Conservation (phyloP, 2,113 vertebrate genomes). For the Sphyrna mokarran region DNA sequence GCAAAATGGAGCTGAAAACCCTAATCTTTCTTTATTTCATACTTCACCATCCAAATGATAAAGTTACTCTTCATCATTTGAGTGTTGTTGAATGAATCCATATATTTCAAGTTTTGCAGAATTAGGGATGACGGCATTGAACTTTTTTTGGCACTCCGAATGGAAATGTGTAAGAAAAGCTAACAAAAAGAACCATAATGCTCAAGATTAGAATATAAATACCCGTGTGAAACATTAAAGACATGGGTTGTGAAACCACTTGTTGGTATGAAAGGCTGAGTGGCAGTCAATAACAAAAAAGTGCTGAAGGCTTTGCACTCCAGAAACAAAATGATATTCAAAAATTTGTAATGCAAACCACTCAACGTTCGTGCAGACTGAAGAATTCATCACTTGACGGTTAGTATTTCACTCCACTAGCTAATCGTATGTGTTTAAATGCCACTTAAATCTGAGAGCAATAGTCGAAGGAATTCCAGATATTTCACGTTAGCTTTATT, state of each 20-base stretch:
- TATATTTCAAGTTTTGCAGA: neutral
- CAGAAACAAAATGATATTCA: slow-evolving; percentile 56
- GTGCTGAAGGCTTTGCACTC: slow-evolving; percentile 36
- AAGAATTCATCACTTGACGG: slow-evolving; percentile 49
- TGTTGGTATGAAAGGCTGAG: neutral
- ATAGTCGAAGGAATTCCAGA: slow-evolving; percentile 75
- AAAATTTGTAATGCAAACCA: slow-evolving; percentile 61
- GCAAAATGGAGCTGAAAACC: neutral
- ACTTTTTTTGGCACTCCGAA: neutral
- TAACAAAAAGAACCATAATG: neutral
- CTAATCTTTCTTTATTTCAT: neutral
- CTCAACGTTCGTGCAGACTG: slow-evolving; percentile 61
- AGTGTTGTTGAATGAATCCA: neutral
- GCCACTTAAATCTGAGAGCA: slow-evolving; percentile 76
- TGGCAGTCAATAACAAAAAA: neutral
- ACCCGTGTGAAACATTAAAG: neutral
- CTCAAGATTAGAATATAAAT: neutral
- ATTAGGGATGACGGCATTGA: neutral
- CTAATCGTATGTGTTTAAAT: slow-evolving; percentile 63
- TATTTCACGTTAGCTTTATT: slow-evolving; percentile 88
- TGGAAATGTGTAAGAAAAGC: neutral
- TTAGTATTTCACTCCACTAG: slow-evolving; percentile 57
- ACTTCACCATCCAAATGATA: neutral
- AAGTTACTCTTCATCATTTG: slow-evolving; percentile 11
- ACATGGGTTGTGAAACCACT: neutral